Base-by-base conservation (phyloP, 2,888 invertebrate genomes). In the Lordiphosa andalusiaca region DNA sequence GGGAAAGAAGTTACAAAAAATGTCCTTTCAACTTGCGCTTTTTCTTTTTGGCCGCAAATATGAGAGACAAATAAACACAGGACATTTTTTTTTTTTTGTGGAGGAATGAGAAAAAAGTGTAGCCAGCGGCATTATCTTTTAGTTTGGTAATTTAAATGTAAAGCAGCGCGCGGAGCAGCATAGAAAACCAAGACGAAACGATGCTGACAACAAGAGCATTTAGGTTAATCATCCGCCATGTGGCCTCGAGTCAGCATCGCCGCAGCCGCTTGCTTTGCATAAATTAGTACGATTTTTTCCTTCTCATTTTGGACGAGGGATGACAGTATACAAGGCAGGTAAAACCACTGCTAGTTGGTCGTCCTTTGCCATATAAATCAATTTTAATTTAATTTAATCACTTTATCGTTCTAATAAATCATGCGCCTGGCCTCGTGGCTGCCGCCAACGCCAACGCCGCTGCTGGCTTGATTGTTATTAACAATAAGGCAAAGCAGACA, bases 321-420 rank as follows among this genome's bases (percentile, higher is more conserved):
- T 6, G 7, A 25, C 25, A 9, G 9, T 10, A 6, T 13, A 3
- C 13, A 33, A 33, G 36, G 38, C 42, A 33, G 64, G 41, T 64
- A 51, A 30, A 55, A 60, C 53, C 55, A 47, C 40, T 47, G 53
- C 36, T 64, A 60, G 66, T 53, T 64, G 59, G 16, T 41, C 12
- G 25, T 23, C 23, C 21, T n/a, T 63, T 65, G 67, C 68, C 67
- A 67, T 71, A 80, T 84, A 80, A 83, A 85, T 83, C 81, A 83
- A 81, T 83, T 83, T 80, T 68, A 85, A 85, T 85, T 84, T 83
- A 84, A 83, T 77, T 84, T 83, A 84, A 83, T 77, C 85, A 74
- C 74, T 85, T 85, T 83, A 76, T 80, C 73, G 67, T 54, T 70
- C 64, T 73, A 74, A 84, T 83, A 83, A 83, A 84, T 83, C 85